Evolutionary conservation across 2,113 vertebrate species (phyloP), one percentile per base, ranked within the genome.

Genomic region (Tupaia tana): DNA sequence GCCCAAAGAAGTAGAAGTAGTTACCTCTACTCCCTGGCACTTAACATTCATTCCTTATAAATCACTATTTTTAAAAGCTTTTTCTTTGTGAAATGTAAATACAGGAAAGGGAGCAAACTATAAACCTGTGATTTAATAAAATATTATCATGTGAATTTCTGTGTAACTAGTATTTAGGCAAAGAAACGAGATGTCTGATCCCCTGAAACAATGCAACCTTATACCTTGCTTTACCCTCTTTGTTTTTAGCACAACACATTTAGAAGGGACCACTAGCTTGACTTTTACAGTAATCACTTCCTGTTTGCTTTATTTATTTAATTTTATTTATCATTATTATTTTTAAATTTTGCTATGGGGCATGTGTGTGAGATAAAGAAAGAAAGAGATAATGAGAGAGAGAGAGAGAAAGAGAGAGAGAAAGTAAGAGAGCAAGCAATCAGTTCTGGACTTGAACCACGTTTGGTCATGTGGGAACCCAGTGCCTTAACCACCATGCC

Each of bases 211-310:
- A 9, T 16, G 56, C 9, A 43, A 24, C 1, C 9, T 14, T 16
- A 22, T 6, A 3, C 20, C 15, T 9, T 1, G 14, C 43, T 19
- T 9, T 8, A 16, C 3, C 8, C 10, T 27, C 16, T 1, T 7
- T 24, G 71, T 80, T n/a, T 14, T 27, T 58, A n/a, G 25, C 19
- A 7, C 8, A 71, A 64, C 14, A 1, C 25, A 8, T n/a, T 27
- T 34, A 29, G 54, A 52, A 27, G 59, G 29, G 24, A 8, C 14
- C 9, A n/a, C 63, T 52, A 8, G n/a, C 24, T 29, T 63, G 19
- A 16, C 19, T 71, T 84, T 18, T 58, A 18, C 1, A 52, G 1
- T 29, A 64, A 52, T 29, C 25, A 15, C 22, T 71, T 59, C 13
- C 34, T 59, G 29, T 9, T 54, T 74, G 24, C 52, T 59, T 52